phyloP scores from a whole-genome alignment of 2,113 vertebrate genomes.

The Aviceda subcristata region DNA sequence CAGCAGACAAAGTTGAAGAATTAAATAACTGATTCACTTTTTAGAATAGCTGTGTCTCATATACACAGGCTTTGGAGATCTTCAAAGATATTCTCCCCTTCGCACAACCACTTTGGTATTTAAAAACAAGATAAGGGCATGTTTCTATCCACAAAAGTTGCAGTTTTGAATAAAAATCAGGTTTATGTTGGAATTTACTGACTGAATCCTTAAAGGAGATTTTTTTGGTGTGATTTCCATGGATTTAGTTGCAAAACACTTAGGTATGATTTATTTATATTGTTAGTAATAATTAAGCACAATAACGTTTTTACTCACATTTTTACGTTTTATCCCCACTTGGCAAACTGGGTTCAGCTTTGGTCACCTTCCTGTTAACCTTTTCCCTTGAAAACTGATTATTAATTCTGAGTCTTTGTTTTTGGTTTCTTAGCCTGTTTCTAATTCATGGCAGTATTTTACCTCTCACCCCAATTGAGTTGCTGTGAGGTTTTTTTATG shows the following conservation, averaged over 20 bases:
- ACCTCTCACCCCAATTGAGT: conserved; percentile 1
- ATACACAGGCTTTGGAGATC: neutral
- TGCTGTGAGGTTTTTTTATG: neutral
- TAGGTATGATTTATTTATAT: neutral
- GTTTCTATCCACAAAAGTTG: neutral
- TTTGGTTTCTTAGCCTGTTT: conserved; percentile 12
- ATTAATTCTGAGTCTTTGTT: neutral
- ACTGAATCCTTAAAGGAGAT: neutral
- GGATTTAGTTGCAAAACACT: neutral
- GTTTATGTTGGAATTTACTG: neutral
- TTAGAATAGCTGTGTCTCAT: neutral
- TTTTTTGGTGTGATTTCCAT: neutral
- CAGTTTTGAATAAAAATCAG: neutral
- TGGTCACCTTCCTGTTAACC: neutral
- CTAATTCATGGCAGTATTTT: neutral
- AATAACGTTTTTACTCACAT: neutral
- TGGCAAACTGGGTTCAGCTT: neutral
- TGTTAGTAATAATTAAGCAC: neutral
- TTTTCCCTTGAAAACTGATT: conserved; percentile 17
- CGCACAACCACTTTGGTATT: neutral
- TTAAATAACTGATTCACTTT: neutral
- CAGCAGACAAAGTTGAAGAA: neutral
- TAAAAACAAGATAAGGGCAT: neutral
- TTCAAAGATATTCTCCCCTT: neutral
- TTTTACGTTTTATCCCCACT: neutral